These are phyloP conservation scores for Procambarus virginalis DNA, from an alignment of 1,140 invertebrate genomes.

Conservation along the genomic window DNA sequence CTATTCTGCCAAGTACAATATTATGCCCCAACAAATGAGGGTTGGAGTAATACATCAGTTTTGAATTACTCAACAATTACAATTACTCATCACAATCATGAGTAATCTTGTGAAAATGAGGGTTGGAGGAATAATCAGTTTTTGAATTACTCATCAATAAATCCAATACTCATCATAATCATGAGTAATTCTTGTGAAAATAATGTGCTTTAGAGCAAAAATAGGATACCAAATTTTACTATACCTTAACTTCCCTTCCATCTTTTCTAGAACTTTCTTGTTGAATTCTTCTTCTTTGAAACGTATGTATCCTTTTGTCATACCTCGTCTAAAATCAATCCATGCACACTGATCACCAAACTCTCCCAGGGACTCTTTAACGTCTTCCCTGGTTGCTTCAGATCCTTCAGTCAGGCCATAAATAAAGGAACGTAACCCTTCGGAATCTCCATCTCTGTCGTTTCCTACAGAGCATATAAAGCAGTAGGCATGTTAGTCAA, in stretches of 20 bases:
- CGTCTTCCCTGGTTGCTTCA: slow-evolving; percentile 78
- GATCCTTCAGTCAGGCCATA: slow-evolving; percentile 79
- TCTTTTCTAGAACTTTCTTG: slow-evolving; percentile 80
- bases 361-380: slow-evolving; percentile 81
- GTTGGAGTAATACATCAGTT: too few species aligned
- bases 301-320: slow-evolving; percentile 82
- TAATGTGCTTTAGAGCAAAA: too few species aligned
- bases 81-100: too few species aligned
- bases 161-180: too few species aligned
- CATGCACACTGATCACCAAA: slow-evolving; percentile 80
- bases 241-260: slow-evolving; percentile 72
- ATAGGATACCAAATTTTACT: neutral
- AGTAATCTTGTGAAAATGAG: too few species aligned
- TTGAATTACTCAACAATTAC: too few species aligned
- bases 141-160: too few species aligned
- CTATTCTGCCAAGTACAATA: too few species aligned
- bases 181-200: too few species aligned
- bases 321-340: slow-evolving; percentile 84
- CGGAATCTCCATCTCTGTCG: slow-evolving; percentile 76
- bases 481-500: neutral
- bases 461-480: neutral
- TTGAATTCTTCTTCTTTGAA: slow-evolving; percentile 82
- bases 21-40: too few species aligned
- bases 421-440: slow-evolving; percentile 85
- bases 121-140: too few species aligned